Conservation (phyloP, 2,797 vertebrate genomes). For the Tokudaia muenninki region DNA sequence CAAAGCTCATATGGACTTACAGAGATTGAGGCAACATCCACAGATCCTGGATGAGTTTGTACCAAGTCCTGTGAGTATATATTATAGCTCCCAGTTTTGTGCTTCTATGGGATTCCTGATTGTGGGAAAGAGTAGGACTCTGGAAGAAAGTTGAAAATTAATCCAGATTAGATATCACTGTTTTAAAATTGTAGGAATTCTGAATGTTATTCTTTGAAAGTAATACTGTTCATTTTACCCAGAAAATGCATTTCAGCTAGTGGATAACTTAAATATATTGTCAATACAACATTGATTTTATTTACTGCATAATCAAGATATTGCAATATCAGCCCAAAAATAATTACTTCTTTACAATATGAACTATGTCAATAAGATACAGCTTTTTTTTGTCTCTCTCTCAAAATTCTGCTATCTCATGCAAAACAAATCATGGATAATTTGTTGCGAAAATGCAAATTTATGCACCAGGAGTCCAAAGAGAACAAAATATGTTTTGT, state of each 20-base stretch:
- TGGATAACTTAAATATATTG: neutral
- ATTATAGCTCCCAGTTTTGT: neutral
- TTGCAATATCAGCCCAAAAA: neutral
- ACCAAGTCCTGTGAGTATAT: too few species aligned
- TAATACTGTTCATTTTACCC: neutral
- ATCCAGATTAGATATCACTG: neutral
- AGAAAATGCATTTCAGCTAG: neutral
- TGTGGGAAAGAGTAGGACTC: neutral
- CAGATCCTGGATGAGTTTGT: fast-evolving
- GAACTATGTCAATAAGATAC: neutral
- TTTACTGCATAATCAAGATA: neutral
- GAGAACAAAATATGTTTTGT: neutral
- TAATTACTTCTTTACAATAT: neutral
- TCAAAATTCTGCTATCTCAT: constrained; percentile 35
- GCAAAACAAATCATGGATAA: constrained; percentile 51
- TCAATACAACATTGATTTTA: neutral
- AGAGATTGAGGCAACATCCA: neutral
- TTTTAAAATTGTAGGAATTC: neutral
- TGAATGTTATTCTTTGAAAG: neutral
- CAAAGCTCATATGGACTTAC: neutral
- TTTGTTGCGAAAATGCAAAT: constrained; percentile 55
- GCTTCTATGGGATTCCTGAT: neutral
- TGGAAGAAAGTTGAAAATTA: neutral
- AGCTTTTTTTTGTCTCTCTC: constrained; percentile 15
- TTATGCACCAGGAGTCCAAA: neutral